Evolutionary conservation across 2,113 vertebrate genomes (phyloP), one percentile per base, ranked within the genome.

Genomic region (Melanocharis versteri): DNA sequence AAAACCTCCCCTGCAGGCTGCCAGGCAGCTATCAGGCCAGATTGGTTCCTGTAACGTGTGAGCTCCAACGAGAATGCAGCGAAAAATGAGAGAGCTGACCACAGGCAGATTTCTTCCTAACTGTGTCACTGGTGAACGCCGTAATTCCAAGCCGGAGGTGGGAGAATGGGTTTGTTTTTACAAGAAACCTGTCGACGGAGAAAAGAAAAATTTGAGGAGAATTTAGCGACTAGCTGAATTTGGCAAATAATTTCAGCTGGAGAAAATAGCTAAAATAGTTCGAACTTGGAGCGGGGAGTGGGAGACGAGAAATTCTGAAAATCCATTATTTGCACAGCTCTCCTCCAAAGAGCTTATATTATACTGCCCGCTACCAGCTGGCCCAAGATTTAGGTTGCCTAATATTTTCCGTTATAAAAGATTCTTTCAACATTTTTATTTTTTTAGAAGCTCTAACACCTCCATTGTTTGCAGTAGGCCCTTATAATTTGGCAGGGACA

Each of bases 391-490:
- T 70, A 75, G 72, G 37, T 95, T 94, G 94, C 92, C 94, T 96
- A 92, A 96, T 93, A 96, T 91, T 96, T 96, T 96, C 96, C 93
- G 6, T 96, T 94, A 94, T 97, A 96, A 97, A 96, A 93, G 82
- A 90, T 94, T 93, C 92, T 96, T 96, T 90, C 94, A 95, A 81
- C 88, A 31, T 94, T 95, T 94, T 89, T 91, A 91, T 87, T 96
- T 95, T 95, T 96, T 97, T 94, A 94, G 93, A 97, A 94, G 93
- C 87, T 80, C 90, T 95, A 94, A 97, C 96, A 93, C 94, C 91
- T 96, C 75, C 87, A 96, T 90, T 94, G 93, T 96, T 95, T 95
- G 95, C 84, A 95, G 81, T 89, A 95, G 83, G 78, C 95, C 78
- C 91, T 96, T 94, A 94, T 91, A 96, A 88, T 94, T 96, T 97